These are phyloP conservation scores for Salarias fasciatus DNA, from an alignment of 2,797 vertebrate species.

Conservation along the genomic window DNA sequence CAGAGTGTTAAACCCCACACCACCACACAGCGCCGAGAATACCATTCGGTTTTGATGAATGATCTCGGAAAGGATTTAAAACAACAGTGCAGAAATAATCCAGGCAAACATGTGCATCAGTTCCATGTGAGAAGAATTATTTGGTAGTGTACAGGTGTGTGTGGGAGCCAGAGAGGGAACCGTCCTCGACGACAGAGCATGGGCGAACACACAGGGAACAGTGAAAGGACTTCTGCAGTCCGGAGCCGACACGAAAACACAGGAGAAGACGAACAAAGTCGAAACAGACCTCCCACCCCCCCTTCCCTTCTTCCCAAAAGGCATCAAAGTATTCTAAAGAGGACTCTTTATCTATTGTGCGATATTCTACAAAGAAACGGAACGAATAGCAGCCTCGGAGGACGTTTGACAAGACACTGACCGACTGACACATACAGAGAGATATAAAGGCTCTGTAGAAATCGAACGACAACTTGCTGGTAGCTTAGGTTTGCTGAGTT, in stretches of 20 bases:
- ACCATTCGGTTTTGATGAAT: too few species aligned
- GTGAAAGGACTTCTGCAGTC: constrained; percentile 14
- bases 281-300: background rate
- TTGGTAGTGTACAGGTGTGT: constrained; percentile 36
- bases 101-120: constrained; percentile 40
- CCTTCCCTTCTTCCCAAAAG: constrained; percentile 35
- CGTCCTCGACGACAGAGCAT: constrained; percentile 5
- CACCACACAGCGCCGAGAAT: too few species aligned
- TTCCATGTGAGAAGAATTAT: constrained; percentile 32
- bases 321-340: constrained; percentile 49
- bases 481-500: constrained; percentile 75
- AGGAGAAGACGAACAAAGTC: background rate
- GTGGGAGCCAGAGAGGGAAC: constrained; percentile 4
- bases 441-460: constrained; percentile 67
- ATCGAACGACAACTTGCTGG: constrained; percentile 69
- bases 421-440: constrained; percentile 52
- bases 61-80: background rate
- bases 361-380: constrained; percentile 67
- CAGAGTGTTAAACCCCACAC: too few species aligned
- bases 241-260: constrained; percentile 37
- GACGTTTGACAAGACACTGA: constrained; percentile 64
- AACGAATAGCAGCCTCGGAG: constrained; percentile 80
- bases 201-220: constrained; percentile 27
- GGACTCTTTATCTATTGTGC: constrained; percentile 55
- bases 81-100: constrained; percentile 45